Percentiles rank a stretch among this genome's conserved stretches.
Conservation (phyloP, 2,113 vertebrate genomes). For the Rhodinocichla rosea region DNA sequence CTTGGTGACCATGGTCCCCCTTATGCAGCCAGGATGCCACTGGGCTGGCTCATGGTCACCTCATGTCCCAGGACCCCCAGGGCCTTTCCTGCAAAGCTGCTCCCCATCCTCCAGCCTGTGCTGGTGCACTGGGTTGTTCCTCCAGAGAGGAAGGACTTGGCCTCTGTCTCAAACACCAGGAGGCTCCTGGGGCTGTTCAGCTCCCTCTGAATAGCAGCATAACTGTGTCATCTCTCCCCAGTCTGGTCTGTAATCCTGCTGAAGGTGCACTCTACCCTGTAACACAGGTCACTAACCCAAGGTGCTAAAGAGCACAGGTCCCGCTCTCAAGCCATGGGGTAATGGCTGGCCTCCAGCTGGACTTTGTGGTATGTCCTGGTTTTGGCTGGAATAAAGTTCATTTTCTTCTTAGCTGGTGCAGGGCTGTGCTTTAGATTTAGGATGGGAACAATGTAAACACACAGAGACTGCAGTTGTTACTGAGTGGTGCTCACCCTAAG, state of each 20-base stretch:
- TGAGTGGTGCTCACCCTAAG: background rate
- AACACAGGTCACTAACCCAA: background rate
- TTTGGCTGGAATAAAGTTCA: background rate
- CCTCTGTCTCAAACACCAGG: background rate
- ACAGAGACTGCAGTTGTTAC: fast-evolving
- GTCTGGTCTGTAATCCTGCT: background rate
- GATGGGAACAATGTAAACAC: background rate
- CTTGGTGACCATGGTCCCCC: no score
- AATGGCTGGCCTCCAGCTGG: background rate
- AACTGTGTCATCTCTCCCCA: background rate
- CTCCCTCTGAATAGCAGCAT: background rate
- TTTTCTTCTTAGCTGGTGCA: background rate
- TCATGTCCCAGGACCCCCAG: background rate
- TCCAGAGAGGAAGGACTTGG: background rate
- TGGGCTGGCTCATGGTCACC: background rate
- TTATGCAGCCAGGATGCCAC: background rate
- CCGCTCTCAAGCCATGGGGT: background rate
- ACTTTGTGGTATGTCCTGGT: background rate
- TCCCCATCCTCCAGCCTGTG: background rate
- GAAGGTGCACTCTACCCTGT: background rate
- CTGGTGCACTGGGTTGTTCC: background rate
- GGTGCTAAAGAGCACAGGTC: background rate
- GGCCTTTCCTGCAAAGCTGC: background rate
- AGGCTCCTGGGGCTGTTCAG: background rate
- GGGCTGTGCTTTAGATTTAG: background rate